Percentiles rank a stretch among this genome's conserved stretches.
phyloP scores from a whole-genome alignment of 1,140 invertebrate species.

The Zaprionus nigranus region DNA sequence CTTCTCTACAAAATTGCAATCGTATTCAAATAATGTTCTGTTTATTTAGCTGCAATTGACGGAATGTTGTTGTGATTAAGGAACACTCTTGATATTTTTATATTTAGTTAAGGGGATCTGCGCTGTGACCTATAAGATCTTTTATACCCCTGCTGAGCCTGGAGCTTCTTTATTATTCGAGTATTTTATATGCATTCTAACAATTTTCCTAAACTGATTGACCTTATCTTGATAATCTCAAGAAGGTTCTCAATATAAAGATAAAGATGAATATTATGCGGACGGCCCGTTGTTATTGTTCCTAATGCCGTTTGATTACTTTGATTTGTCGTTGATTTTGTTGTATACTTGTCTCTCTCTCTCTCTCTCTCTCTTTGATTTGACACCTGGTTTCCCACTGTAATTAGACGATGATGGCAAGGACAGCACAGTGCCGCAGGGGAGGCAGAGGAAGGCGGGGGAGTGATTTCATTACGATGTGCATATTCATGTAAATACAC shows the following conservation, averaged over 20 bases:
- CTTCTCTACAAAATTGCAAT: neutral
- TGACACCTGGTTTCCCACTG: constrained; percentile 54
- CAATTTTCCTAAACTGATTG: too few species aligned
- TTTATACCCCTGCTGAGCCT: too few species aligned
- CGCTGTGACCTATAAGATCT: too few species aligned
- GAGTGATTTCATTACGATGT: constrained; percentile 18
- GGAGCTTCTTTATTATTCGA: too few species aligned
- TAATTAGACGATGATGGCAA: constrained; percentile 52
- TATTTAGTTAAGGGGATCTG: too few species aligned
- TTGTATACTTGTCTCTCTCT: constrained; percentile 44
- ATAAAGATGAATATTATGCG: neutral
- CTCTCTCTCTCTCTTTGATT: constrained; percentile 40
- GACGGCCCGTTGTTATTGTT: neutral
- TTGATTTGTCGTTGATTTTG: constrained; percentile 17
- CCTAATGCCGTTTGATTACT: constrained; percentile 13
- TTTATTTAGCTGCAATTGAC: neutral
- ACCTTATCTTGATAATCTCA: too few species aligned
- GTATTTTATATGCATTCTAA: too few species aligned
- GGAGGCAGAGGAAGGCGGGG: too few species aligned
- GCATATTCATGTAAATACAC: constrained; percentile 19
- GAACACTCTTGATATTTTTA: too few species aligned
- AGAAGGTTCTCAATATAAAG: too few species aligned
- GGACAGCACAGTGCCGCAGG: constrained; percentile 10
- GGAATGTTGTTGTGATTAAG: neutral
- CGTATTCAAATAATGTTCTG: neutral